These are phyloP conservation scores for Anas platyrhynchos DNA, from an alignment of 2,113 vertebrate genomes.

Conservation along the genomic window DNA sequence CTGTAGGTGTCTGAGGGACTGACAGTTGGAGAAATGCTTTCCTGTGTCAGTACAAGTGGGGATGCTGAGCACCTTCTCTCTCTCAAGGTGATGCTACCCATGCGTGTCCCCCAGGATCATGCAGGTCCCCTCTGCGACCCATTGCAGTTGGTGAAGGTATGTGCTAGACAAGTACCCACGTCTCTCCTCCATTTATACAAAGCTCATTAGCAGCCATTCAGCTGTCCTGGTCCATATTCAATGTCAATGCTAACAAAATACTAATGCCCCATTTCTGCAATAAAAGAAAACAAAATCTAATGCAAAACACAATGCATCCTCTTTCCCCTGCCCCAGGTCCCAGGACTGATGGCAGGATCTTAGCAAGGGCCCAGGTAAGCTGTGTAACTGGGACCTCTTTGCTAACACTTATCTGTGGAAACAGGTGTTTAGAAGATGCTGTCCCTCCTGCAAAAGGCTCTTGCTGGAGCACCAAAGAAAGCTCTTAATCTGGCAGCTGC, in stretches of 20 bases:
- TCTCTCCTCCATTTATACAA: background rate
- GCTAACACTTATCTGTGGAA: background rate
- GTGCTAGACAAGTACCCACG: background rate
- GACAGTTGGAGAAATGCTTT: background rate
- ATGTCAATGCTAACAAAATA: background rate
- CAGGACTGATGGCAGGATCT: background rate
- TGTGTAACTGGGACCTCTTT: background rate
- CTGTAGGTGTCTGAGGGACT: background rate
- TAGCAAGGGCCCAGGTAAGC: background rate
- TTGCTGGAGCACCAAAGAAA: background rate
- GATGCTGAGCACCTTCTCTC: background rate
- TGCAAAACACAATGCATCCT: background rate
- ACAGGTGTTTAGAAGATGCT: background rate
- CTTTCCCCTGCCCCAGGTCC: accelerated
- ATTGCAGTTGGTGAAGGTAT: background rate
- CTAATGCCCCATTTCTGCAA: background rate
- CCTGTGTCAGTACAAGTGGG: background rate
- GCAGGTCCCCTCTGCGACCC: too few species aligned
- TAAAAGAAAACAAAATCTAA: background rate
- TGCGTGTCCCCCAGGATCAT: background rate
- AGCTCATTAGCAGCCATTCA: background rate
- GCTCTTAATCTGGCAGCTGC: background rate
- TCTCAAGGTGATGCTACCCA: background rate
- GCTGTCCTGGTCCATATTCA: background rate
- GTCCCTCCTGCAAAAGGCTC: background rate